Evolutionary conservation across 2,797 vertebrate species (phyloP), one percentile per base, ranked within the genome.

Genomic region (Anabacerthia variegaticeps): DNA sequence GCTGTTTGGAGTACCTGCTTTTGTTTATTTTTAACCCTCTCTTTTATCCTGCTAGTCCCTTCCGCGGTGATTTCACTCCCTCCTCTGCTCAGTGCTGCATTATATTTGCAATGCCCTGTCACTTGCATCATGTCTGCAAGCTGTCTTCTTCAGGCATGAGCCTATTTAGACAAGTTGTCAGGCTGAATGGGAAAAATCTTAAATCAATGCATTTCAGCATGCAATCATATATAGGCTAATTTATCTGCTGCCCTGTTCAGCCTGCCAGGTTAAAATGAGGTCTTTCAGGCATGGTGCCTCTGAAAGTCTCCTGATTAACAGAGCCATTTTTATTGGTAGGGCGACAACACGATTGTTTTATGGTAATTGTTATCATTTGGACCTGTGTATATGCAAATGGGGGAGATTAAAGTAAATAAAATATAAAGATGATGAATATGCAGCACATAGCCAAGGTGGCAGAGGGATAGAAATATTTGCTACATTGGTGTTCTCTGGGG

Each of bases 151-250:
- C 32, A 89, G 96, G 88, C 95, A 92, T 41, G 91, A 96, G 94
- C 95, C 95, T 97, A 95, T 97, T 97, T 97, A 98, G 96, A 97
- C 91, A 97, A 97, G 89, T 97, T 97, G 97, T 97, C 98, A 98
- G 93, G 85, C 92, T 95, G 96, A 97, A 97, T 69, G 71, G 96
- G 94, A 71, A 96, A 96, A 97, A 91, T 58, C 92, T 95, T 97
- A 97, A 98, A 97, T 98, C 97, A 97, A 95, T 96, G 95, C 96
- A 96, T 97, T 98, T 97, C 96, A 41, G 30, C 95, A 93, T 93
- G 94, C 94, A 97, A 92, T 98, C 96, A 97, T 93, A 97, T 51
- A 54, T 49, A 81, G 76, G 91, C 92, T 97, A 97, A 97, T 98
- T 97, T 97, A 98, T 97, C 95, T 94, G 85, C 92, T 93, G 92